phyloP scores from a whole-genome alignment of 2,888 invertebrate genomes.

The Harpalus rubripes region DNA sequence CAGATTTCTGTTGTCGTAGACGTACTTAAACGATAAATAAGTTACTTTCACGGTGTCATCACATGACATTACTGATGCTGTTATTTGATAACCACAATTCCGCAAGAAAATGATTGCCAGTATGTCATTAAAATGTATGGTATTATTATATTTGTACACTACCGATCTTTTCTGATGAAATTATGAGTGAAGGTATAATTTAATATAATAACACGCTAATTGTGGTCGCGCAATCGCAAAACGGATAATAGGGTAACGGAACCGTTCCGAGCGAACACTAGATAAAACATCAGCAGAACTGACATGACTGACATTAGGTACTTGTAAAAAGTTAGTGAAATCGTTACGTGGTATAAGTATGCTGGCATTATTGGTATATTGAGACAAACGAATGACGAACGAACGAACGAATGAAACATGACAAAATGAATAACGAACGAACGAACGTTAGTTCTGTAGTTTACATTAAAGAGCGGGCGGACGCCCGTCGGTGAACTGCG shows the following conservation, averaged over 20 bases:
- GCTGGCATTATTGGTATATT: constrained; percentile 39
- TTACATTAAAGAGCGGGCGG: constrained; percentile 61
- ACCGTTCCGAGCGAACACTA: constrained; percentile 48
- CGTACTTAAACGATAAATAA: constrained; percentile 67
- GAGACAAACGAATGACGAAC: constrained; percentile 36
- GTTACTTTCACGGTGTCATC: constrained; percentile 62
- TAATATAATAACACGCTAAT: constrained; percentile 54
- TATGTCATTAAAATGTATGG: constrained; percentile 63
- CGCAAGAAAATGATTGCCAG: constrained; percentile 67
- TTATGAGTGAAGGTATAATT: constrained; percentile 41
- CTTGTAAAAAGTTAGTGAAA: constrained; percentile 48
- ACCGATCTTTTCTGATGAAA: constrained; percentile 58
- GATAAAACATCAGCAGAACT: constrained; percentile 49
- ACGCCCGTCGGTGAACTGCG: constrained; percentile 65
- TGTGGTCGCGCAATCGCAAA: constrained; percentile 41
- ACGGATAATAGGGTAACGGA: constrained; percentile 38
- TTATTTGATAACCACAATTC: constrained; percentile 66
- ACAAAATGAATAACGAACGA: constrained; percentile 36
- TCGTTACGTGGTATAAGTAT: constrained; percentile 48
- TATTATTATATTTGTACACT: constrained; percentile 65
- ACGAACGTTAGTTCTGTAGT: constrained; percentile 52
- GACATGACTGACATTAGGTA: constrained; percentile 55
- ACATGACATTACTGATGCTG: constrained; percentile 64
- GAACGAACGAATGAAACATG: constrained; percentile 46
- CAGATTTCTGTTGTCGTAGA: constrained; percentile 63